Percentiles rank a stretch among this genome's conserved stretches.
phyloP scores from a whole-genome alignment of 1,140 invertebrate species.

The Trinorchestia longiramus region DNA sequence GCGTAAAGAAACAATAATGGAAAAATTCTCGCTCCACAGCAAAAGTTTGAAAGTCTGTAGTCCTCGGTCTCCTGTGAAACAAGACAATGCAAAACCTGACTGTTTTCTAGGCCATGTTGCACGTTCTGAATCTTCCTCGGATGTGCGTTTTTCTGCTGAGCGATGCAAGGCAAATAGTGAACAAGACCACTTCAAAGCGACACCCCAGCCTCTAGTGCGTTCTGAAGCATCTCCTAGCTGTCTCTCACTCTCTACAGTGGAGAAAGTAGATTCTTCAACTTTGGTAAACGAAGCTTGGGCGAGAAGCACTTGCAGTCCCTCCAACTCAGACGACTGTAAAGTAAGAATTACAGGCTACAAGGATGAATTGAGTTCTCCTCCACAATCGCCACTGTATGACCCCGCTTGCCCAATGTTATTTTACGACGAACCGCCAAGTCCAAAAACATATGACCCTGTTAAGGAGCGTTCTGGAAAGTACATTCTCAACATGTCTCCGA shows the following conservation, averaged over 20 bases:
- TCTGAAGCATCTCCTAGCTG: not conserved
- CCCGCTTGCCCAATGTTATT: not conserved
- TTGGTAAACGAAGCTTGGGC: not conserved
- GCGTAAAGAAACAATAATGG: not conserved
- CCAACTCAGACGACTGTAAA: not conserved
- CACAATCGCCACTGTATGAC: not conserved
- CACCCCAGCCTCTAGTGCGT: not conserved
- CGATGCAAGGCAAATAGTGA: not conserved
- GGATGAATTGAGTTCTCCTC: slow-evolving; percentile 2
- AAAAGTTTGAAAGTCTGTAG: not conserved
- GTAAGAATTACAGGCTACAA: slow-evolving; percentile 2
- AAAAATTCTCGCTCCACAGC: not conserved
- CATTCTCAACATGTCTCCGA: not conserved
- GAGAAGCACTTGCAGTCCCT: not conserved
- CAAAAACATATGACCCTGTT: not conserved
- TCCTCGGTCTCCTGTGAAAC: not conserved
- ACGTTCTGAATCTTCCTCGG: not conserved
- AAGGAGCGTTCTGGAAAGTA: not conserved
- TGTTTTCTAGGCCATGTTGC: not conserved
- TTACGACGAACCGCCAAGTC: not conserved
- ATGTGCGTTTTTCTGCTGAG: not conserved
- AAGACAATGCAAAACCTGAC: not conserved
- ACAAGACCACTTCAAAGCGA: not conserved
- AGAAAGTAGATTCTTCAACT: not conserved
- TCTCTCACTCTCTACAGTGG: not conserved